Base-by-base conservation (phyloP, 2,797 vertebrate species). In the Sebastes minor region DNA sequence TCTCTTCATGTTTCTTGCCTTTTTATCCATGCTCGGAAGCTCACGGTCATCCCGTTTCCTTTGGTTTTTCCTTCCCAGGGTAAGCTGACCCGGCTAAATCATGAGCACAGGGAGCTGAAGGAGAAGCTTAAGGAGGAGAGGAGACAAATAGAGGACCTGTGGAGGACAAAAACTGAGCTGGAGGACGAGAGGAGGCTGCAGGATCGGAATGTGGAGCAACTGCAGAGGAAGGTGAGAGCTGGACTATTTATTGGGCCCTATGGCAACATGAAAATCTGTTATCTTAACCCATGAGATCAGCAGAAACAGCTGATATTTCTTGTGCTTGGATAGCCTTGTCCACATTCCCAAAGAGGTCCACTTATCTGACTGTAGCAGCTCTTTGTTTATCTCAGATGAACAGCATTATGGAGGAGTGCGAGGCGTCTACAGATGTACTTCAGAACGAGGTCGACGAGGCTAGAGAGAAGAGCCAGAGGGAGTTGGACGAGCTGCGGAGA, bases 401-500 rank as follows among this genome's bases (percentile, higher is more conserved):
- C 9, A 95, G 94, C 88, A 96, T 97, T 64, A 93, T 97, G 14
- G 95, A 96, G 77, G 94, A 94, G 46, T 98, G 98, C 1, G 96
- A 97, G 84, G 92, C 92, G 0, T 97, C 97, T 1, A 93, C 97
- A 6, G 93, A 97, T 86, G 96, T 96, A 25, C 96, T 99, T 80
- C 98, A 98, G 95, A 96, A 90, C 87, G 97, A 99, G 90, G 95
- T 99, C 71, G 97, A 98, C 42, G 97, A 96, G 80, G 96, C 96
- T 84, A 97, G 94, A 92, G 97, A 98, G 80, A 97, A 94, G 83
- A 97, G 95, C 80, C 95, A 96, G 81, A 95, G 93, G 89, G 97
- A 99, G 85, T 90, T 97, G 81, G 87, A 91, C 1, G 97, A 97
- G 49, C 90, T 97, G 79, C 96, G 97, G 64, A 95, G 95, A 52